phyloP scores from a whole-genome alignment of 2,888 invertebrate genomes.

The Troilus luridus region DNA sequence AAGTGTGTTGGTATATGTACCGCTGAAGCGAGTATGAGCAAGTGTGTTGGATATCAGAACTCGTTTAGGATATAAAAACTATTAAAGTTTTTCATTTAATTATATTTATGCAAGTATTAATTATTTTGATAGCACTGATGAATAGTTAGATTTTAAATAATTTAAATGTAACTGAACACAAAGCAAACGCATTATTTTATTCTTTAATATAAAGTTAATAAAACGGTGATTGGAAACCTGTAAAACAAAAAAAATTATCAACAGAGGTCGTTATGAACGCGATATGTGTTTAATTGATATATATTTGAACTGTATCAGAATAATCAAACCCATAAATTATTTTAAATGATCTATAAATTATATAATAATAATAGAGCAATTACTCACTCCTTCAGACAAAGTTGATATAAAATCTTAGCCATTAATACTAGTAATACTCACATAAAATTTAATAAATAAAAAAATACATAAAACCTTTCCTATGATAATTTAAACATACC shows the following conservation, averaged over 20 bases:
- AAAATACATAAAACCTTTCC: neutral
- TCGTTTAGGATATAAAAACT: too few species aligned
- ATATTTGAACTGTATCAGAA: neutral
- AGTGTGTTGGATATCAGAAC: neutral
- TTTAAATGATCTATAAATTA: neutral
- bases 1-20: neutral
- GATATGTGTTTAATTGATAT: neutral
- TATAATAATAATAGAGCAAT: neutral
- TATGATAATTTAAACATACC: neutral
- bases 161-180: neutral
- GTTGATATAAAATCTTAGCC: neutral
- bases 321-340: neutral
- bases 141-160: too few species aligned
- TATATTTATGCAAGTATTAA: too few species aligned
- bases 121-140: too few species aligned
- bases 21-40: too few species aligned
- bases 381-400: neutral
- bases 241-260: neutral
- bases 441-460: neutral
- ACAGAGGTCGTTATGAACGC: neutral
- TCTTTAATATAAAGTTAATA: neutral
- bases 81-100: too few species aligned
- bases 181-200: neutral
- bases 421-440: neutral
- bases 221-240: neutral